Percentiles rank a stretch among this genome's conserved stretches.
phyloP scores from a whole-genome alignment of 1,140 invertebrate genomes.

The Penaeus vannamei region DNA sequence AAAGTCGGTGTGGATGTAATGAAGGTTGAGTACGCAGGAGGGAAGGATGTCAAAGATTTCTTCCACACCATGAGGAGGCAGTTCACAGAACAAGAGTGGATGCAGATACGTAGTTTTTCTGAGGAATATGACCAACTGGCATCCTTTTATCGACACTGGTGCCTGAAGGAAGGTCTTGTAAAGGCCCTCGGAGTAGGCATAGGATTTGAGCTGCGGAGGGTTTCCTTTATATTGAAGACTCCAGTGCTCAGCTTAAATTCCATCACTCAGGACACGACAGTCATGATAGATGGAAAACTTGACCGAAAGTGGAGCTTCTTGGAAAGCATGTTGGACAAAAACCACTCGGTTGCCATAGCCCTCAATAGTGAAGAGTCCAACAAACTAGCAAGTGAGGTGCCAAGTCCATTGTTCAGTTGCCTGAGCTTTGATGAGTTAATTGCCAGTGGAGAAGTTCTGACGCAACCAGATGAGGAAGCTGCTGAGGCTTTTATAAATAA shows the following conservation, averaged over 20 bases:
- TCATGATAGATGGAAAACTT: slow-evolving; percentile 78
- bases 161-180: slow-evolving; percentile 95
- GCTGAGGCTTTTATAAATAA: slow-evolving; percentile 75
- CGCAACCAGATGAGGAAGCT: slow-evolving; percentile 75
- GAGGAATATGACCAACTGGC: slow-evolving; percentile 76
- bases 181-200: slow-evolving; percentile 93
- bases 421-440: slow-evolving; percentile 77
- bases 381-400: not conserved
- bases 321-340: slow-evolving; percentile 85
- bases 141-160: slow-evolving; percentile 91
- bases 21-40: slow-evolving; percentile 76
- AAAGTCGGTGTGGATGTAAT: slow-evolving; percentile 76
- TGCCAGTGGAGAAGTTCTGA: slow-evolving; percentile 73
- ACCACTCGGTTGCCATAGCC: slow-evolving; percentile 88
- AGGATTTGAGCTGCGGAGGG: slow-evolving; percentile 81
- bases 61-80: slow-evolving; percentile 89
- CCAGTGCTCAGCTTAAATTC: slow-evolving; percentile 72
- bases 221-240: slow-evolving; percentile 82
- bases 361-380: slow-evolving; percentile 54
- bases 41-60: slow-evolving; percentile 81
- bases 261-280: slow-evolving; percentile 78
- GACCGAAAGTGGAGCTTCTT: slow-evolving; percentile 86
- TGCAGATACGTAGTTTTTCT: slow-evolving; percentile 77
- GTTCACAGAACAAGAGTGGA: slow-evolving; percentile 87
- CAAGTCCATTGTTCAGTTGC: slow-evolving; percentile 30